Evolutionary conservation across 2,888 invertebrate species (phyloP).

Genomic region (Coelogynopora nodosa): DNA sequence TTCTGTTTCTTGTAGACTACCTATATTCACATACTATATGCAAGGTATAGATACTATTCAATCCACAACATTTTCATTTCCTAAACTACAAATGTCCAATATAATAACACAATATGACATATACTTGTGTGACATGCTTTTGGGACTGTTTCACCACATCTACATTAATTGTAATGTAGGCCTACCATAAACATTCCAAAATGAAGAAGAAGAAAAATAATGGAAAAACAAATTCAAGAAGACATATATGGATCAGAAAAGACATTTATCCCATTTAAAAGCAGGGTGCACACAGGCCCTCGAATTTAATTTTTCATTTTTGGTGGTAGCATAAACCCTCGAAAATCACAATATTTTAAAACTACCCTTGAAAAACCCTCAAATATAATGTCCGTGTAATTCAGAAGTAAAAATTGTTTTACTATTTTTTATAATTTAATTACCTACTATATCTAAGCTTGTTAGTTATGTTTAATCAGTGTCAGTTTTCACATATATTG

Average conservation of each 20-base stretch:
- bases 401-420: no score
- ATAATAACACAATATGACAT: conserved; percentile 17
- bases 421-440: no score
- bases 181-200: no score
- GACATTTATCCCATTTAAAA: conserved; percentile 3
- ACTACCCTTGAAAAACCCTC: no score
- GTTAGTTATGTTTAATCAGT: no score
- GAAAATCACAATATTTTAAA: no score
- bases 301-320: no score
- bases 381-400: no score
- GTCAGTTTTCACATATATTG: no score
- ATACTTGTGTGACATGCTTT: conserved; percentile 9
- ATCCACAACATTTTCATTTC: conserved; percentile 11
- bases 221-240: conserved; percentile 20
- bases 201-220: conserved; percentile 2
- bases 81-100: conserved; percentile 18
- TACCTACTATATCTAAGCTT: no score
- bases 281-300: no score
- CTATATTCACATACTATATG: conserved; percentile 11
- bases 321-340: no score
- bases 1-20: conserved; percentile 10
- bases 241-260: neutral
- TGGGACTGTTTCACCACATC: neutral
- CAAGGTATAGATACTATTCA: conserved; percentile 12
- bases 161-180: neutral